These are phyloP conservation scores for Erebia aethiops DNA, from an alignment of 2,888 invertebrate species.

Conservation along the genomic window DNA sequence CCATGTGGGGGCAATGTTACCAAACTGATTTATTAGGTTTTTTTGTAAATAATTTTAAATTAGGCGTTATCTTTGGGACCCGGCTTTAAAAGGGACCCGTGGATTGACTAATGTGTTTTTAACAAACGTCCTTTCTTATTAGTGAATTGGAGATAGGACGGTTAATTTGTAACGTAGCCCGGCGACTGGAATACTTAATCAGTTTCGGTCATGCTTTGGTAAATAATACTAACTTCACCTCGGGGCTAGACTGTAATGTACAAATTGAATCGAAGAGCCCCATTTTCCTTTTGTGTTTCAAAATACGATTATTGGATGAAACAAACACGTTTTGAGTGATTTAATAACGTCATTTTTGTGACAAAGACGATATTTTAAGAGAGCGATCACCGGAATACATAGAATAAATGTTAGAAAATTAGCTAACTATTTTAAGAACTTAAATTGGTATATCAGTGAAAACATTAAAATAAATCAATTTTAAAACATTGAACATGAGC, in stretches of 20 bases:
- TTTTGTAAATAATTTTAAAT: conserved; percentile 72
- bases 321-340: no score
- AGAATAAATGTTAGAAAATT: no score
- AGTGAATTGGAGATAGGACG: conserved; percentile 34
- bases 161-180: conserved; percentile 26
- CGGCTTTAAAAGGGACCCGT: conserved; percentile 54
- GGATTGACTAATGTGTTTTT: conserved; percentile 67
- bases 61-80: conserved; percentile 61
- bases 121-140: conserved; percentile 53
- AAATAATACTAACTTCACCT: not conserved
- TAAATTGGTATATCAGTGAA: no score
- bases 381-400: no score
- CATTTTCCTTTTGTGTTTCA: not conserved
- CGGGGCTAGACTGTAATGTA: not conserved
- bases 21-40: conserved; percentile 69
- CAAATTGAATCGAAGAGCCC: not conserved
- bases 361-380: no score
- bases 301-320: no score
- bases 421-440: no score
- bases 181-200: conserved; percentile 20
- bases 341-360: no score
- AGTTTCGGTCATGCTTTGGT: conserved; percentile 7
- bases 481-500: no score
- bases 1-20: conserved; percentile 53
- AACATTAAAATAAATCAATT: no score